Conservation (phyloP, 2,797 vertebrate species). For the Rhincodon typus region DNA sequence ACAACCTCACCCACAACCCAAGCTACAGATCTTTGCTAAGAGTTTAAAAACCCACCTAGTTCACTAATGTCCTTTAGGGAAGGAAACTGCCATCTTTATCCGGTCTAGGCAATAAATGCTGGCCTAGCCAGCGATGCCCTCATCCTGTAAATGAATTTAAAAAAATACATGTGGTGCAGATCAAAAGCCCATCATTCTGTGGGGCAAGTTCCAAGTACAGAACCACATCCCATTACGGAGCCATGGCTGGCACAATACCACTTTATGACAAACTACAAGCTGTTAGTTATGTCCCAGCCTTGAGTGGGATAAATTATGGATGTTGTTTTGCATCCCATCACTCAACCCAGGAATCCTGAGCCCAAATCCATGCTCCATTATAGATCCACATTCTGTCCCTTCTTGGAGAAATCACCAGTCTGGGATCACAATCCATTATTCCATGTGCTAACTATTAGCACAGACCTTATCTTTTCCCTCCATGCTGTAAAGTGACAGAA, state of each 20-base stretch:
- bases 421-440: too few species aligned
- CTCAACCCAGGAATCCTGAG: not conserved
- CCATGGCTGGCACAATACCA: too few species aligned
- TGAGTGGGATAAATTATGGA: not conserved
- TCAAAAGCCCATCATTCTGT: not conserved
- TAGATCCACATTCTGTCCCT: not conserved
- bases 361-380: too few species aligned
- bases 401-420: not conserved
- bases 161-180: not conserved
- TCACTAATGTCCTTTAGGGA: too few species aligned
- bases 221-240: not conserved
- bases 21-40: too few species aligned
- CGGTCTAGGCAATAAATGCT: too few species aligned
- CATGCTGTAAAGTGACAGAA: not conserved
- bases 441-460: not conserved
- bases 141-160: too few species aligned
- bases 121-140: too few species aligned
- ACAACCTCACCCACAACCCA: too few species aligned
- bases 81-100: too few species aligned
- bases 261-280: not conserved
- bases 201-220: not conserved
- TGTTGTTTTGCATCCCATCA: not conserved
- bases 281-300: not conserved
- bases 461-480: not conserved
- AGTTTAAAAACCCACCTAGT: too few species aligned